Conservation (phyloP, 92 coral and sea anemone genomes). For the Epizoanthus illoricatus region DNA sequence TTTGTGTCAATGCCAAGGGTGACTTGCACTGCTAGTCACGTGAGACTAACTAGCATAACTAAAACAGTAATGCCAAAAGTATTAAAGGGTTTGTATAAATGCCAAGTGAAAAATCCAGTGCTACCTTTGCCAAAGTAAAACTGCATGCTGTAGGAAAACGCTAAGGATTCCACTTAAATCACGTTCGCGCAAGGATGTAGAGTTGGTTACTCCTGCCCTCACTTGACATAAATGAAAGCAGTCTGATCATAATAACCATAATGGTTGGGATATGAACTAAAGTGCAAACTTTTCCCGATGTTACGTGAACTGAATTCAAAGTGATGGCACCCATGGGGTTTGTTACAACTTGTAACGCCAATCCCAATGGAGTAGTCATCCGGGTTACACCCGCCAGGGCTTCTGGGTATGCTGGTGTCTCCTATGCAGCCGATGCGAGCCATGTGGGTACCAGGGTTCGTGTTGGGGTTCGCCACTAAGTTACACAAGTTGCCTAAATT, state of each 20-base stretch:
- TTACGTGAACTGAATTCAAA: constrained; percentile 58
- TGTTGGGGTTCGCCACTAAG: constrained; percentile 87
- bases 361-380: constrained; percentile 96
- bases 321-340: constrained; percentile 67
- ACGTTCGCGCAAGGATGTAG: too few relatives aligned
- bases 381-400: constrained; percentile 84
- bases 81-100: too few relatives aligned
- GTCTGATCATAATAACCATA: constrained; percentile 90
- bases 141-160: neutral
- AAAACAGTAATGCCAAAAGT: too few relatives aligned
- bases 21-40: too few relatives aligned
- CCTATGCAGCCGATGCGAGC: constrained; percentile 98
- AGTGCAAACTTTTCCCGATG: constrained; percentile 82
- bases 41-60: too few relatives aligned
- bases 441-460: constrained; percentile 90
- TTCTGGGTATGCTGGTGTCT: constrained; percentile 80
- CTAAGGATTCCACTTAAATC: too few relatives aligned
- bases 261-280: constrained; percentile 71
- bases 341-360: constrained; percentile 94
- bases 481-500: constrained; percentile 92
- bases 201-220: neutral
- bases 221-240: constrained; percentile 93
- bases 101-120: too few relatives aligned
- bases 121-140: neutral
- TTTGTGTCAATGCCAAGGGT: too few relatives aligned